Evolutionary conservation across 2,888 invertebrate species (phyloP).

Genomic region (Calameuta idolon): DNA sequence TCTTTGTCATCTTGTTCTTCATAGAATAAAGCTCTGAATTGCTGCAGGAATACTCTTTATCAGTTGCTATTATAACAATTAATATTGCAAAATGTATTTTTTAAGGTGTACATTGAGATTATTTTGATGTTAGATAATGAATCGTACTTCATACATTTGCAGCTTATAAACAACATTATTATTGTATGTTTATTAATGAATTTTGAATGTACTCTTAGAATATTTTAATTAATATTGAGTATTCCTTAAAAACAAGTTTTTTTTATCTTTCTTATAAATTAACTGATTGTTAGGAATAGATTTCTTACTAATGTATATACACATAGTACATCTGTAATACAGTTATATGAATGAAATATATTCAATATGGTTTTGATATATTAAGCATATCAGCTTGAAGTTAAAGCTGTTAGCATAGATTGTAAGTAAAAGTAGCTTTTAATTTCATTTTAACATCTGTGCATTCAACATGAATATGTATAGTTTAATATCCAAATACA

Average conservation of each 20-base stretch:
- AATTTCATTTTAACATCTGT: background rate
- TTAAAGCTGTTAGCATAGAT: background rate
- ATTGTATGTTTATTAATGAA: background rate
- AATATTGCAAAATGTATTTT: background rate
- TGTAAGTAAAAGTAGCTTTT: background rate
- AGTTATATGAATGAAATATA: background rate
- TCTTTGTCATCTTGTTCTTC: background rate
- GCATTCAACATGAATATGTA: background rate
- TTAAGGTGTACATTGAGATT: background rate
- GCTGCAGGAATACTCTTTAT: background rate
- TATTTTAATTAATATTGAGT: background rate
- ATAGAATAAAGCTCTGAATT: background rate
- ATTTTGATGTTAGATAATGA: background rate
- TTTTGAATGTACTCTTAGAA: too few species aligned
- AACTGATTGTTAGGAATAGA: background rate
- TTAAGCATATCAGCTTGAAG: background rate
- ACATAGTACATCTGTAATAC: background rate
- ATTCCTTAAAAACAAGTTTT: background rate
- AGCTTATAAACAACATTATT: background rate
- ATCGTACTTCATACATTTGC: background rate
- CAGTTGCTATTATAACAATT: background rate
- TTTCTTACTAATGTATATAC: background rate
- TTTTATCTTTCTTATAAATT: background rate
- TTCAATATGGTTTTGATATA: background rate
- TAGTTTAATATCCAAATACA: background rate